Conservation (phyloP, 2,113 vertebrate genomes). For the Esox niger region DNA sequence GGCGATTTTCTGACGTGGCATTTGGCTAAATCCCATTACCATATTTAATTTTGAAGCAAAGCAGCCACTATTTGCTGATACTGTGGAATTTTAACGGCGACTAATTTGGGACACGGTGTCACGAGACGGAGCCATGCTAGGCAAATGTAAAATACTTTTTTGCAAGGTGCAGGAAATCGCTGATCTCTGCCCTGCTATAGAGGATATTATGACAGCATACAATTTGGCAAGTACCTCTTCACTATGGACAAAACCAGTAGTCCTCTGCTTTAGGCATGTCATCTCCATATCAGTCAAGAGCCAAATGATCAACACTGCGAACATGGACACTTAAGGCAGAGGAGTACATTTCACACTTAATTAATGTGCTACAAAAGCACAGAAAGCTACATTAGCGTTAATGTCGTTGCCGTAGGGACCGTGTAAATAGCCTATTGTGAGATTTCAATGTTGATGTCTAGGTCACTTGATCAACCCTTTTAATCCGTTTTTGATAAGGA, state of each 20-base stretch:
- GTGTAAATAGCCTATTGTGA: neutral
- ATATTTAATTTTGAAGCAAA: slow-evolving; percentile 4
- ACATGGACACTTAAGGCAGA: no score
- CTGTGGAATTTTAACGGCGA: neutral
- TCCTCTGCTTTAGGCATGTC: no score
- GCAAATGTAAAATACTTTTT: neutral
- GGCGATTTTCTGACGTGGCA: neutral
- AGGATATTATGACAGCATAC: neutral
- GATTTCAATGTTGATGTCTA: neutral
- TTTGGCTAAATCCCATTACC: slow-evolving; percentile 5
- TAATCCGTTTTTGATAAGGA: no score
- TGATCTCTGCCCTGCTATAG: neutral
- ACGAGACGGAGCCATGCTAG: neutral
- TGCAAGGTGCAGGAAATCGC: neutral
- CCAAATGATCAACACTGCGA: no score
- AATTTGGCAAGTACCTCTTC: no score
- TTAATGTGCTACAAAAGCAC: neutral
- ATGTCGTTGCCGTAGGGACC: neutral
- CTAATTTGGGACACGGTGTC: slow-evolving; percentile 9
- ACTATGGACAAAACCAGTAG: no score
- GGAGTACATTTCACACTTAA: no score
- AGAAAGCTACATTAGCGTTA: neutral
- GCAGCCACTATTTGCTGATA: slow-evolving; percentile 3
- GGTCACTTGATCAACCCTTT: neutral
- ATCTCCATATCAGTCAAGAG: no score